Evolutionary conservation across 2,113 vertebrate species (phyloP), one percentile per base, ranked within the genome.

Genomic region (Zeus faber): DNA sequence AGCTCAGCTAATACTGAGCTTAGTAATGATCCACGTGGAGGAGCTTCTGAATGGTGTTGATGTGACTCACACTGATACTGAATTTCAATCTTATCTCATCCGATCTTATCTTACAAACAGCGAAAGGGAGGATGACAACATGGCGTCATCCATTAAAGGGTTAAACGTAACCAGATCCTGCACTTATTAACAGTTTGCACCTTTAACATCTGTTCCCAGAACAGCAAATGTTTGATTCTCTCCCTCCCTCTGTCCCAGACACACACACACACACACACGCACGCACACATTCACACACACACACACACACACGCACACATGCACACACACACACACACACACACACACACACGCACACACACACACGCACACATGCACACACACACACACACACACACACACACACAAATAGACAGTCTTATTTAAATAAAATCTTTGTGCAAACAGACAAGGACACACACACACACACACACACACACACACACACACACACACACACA

Each of bases 111-210:
- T n/a, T n/a, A n/a, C n/a, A n/a, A n/a, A n/a, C n/a, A n/a, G n/a
- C n/a, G n/a, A n/a, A n/a, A n/a, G n/a, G n/a, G n/a, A n/a, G n/a
- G n/a, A n/a, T n/a, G n/a, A n/a, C n/a, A 29, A 35, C 31, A 5
- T 44, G 68, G 65, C 51, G 71, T 82, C 14, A n/a, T n/a, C n/a
- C n/a, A n/a, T 72, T 74, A 74, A 83, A 76, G 82, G 54, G 82
- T 86, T 85, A 83, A 84, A 78, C 67, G 84, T 83, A 85, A 86
- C 58, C 74, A 77, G 84, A 86, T 83, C 79, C 82, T 66, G 72
- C 66, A 80, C 80, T 82, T 86, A 84, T 84, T 84, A 86, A 82
- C 80, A 80, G 84, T 83, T 86, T 86, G 81, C 76, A 74, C 85
- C 78, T 77, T 59, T 76, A 77, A 85, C 84, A 86, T 86, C 84